A percentile compares a stretch with the other conserved stretches of the same genome.
Evolutionary conservation across 2,113 vertebrate species (phyloP).

Genomic region (Python bivittatus): DNA sequence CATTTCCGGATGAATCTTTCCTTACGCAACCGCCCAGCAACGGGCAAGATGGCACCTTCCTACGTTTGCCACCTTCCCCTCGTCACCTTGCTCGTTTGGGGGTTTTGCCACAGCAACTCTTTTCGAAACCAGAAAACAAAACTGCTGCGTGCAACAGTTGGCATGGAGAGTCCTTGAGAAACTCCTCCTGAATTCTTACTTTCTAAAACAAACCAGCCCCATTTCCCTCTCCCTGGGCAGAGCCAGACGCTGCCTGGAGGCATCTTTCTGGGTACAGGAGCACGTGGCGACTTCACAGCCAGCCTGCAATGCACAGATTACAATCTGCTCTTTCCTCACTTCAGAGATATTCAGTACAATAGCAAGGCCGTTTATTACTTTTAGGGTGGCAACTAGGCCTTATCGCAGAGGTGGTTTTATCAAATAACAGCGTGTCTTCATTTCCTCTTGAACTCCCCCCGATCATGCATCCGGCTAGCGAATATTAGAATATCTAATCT

Average conservation of each 20-base stretch:
- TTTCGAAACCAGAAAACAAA: too few relatives aligned
- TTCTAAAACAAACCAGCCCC: conserved; percentile 48
- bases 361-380: conserved; percentile 68
- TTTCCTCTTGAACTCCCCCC: conserved; percentile 66
- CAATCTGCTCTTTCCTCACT: conserved; percentile 66
- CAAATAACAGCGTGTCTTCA: conserved; percentile 68
- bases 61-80: too few relatives aligned
- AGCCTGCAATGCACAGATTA: conserved; percentile 51
- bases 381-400: conserved; percentile 55
- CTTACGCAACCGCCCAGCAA: background rate
- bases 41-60: too few relatives aligned
- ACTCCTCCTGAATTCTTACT: background rate
- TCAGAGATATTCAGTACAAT: conserved; percentile 63
- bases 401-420: conserved; percentile 67
- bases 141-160: background rate
- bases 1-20: background rate
- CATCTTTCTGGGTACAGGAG: conserved; percentile 20
- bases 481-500: conserved; percentile 65
- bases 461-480: conserved; percentile 63
- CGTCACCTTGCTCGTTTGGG: too few relatives aligned
- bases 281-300: conserved; percentile 46
- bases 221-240: conserved; percentile 51
- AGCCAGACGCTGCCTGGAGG: conserved; percentile 29
- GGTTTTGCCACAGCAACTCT: too few relatives aligned
- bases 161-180: background rate